Evolutionary conservation across 2,797 vertebrate species (phyloP).

Genomic region (Anabacerthia variegaticeps): DNA sequence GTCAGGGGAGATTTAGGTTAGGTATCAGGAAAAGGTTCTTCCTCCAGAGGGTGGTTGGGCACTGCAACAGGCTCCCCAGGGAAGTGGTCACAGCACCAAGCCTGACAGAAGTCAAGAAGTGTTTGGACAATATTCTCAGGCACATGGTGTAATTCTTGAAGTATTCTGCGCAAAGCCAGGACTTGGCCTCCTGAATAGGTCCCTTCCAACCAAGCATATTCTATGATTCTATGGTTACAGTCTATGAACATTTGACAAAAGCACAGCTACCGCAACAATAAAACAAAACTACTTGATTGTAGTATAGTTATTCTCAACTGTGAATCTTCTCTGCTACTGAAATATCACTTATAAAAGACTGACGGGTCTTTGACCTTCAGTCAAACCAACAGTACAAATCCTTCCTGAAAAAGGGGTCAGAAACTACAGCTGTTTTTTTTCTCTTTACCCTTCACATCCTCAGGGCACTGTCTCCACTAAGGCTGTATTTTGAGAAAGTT

Average conservation of each 20-base stretch:
- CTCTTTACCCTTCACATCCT: background rate
- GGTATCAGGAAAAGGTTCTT: background rate
- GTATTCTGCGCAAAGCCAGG: background rate
- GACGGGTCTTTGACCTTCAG: background rate
- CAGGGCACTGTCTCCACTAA: background rate
- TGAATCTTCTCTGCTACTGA: background rate
- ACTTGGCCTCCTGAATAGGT: background rate
- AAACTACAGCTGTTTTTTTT: background rate
- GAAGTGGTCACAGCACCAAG: background rate
- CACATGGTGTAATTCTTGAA: no score
- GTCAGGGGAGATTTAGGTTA: rapidly evolving
- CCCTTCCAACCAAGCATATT: background rate
- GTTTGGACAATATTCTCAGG: background rate
- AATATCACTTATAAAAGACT: background rate
- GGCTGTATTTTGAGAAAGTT: background rate
- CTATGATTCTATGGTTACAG: background rate
- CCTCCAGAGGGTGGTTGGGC: background rate
- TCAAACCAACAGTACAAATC: background rate
- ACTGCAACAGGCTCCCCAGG: background rate
- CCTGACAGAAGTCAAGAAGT: background rate
- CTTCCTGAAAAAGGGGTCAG: background rate
- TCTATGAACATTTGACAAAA: background rate
- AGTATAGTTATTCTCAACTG: background rate
- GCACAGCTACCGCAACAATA: background rate
- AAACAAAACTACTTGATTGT: background rate